Conservation (phyloP, 1,140 invertebrate species). For the Batillaria attramentaria region DNA sequence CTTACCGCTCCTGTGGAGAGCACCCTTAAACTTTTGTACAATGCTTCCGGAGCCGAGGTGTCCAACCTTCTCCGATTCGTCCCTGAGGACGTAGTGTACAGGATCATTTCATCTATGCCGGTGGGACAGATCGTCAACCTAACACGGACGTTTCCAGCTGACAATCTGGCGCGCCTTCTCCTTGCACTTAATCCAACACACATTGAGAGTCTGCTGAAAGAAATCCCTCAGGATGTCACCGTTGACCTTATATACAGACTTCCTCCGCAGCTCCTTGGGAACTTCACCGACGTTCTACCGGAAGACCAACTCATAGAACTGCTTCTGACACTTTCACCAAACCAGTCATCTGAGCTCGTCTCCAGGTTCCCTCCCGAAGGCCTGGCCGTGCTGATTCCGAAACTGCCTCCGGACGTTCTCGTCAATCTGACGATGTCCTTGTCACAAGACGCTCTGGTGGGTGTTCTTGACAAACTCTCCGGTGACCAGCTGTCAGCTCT, state of each 20-base stretch:
- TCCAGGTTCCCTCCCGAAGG: neutral
- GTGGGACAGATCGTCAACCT: neutral
- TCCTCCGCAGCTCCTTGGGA: neutral
- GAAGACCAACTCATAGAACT: neutral
- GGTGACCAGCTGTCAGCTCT: neutral
- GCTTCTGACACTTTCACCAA: neutral
- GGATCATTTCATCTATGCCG: neutral
- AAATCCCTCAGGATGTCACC: neutral
- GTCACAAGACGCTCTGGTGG: neutral
- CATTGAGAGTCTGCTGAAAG: neutral
- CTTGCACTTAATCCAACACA: neutral
- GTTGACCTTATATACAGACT: neutral
- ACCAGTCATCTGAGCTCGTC: neutral
- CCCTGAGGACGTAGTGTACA: neutral
- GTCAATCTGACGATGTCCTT: slow-evolving; percentile 17
- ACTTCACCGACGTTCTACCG: slow-evolving; percentile 6
- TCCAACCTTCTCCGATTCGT: neutral
- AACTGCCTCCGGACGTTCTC: neutral
- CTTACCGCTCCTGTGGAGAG: neutral
- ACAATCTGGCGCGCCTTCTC: neutral
- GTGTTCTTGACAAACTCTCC: neutral
- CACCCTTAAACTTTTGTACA: neutral
- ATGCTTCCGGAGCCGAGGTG: neutral
- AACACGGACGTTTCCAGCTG: neutral
- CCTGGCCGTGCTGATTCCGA: neutral